Base-by-base conservation (phyloP, 2,888 invertebrate species). In the Agrochola lota region DNA sequence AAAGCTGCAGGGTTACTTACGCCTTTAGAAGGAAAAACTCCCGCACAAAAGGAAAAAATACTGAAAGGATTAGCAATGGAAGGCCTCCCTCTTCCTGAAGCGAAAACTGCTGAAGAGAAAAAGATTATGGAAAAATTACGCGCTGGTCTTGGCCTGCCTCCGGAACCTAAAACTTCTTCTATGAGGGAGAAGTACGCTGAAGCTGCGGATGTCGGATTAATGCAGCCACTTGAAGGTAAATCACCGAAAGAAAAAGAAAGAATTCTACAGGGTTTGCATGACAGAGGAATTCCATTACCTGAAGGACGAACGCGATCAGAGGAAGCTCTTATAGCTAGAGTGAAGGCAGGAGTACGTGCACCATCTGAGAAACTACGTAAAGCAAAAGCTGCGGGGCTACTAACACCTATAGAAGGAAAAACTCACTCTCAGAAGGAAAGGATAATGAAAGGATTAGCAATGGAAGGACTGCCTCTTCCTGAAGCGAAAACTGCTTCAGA, bases 41-140 rank as follows among this genome's bases (percentile, higher is more conserved):
- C 12, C 0, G 5, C 20, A n/a, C 66, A 71, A 12, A 6, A 66
- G 23, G 71, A 71, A 71, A 35, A 12, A 40, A 70, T 70, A 40
- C 0, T 70, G 0, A 40, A 0, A 26, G 59, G n/a, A 12, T 59
- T 70, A 20, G 70, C 70, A 5, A 70, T 40, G 57, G 4, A 59
- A 12, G 70, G 70, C 15, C 7, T 69, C 6, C 55, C 17, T 6
- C 66, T 66, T 26, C 66, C 43, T 26, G 59, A 75, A 75, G 59
- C 5, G 0, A 12, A 35, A 76, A 75, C 76, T 23, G 15, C 46
- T 35, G 52, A 62, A 1, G 81, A 89, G 3, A 81, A 43, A 62
- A 59, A 26, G 15, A 2, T 59, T 15, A 59, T 59, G 2, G 59
- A 59, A 2, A 59, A 59, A 15, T 15, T 59, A 2, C 59, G 59